Base-by-base conservation (phyloP, 2,797 vertebrate genomes). In the Cephalopachus bancanus region DNA sequence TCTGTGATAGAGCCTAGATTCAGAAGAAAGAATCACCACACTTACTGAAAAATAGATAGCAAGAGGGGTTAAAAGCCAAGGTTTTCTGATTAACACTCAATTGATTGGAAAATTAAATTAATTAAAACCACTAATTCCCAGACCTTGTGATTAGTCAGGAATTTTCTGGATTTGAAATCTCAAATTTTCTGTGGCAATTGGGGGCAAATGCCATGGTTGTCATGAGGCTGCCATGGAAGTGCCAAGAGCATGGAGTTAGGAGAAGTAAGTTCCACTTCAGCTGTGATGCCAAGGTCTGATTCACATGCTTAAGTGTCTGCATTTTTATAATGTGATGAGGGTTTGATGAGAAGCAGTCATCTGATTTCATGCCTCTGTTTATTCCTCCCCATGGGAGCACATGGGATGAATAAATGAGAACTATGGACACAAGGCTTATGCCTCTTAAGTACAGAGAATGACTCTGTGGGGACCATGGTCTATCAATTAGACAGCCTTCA, bases 91-190 rank as follows among this genome's bases (percentile, higher is more conserved):
- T 83, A 91, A 30, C 26, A 59, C 64, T 96, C 78, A 28, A 72
- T 16, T 74, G 72, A 78, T 78, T 72, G 59, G 91, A 91, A 83
- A 87, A 93, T 93, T 90, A 57, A 79, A 83, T 91, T 59, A 78
- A 88, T 91, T 64, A 84, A 51, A 65, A 72, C 5, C 78, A 72
- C 88, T 93, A 59, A 91, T 88, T 78, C 37, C 26, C 20, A 55
- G 64, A 51, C 57, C 28, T 72, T 71, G 67, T n/a, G 88, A 83
- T 91, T 74, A 83, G 71, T 83, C 26, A 44, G 20, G 91, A 62
- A 17, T 37, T 88, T 83, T 96, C 57, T 87, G 87, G 62, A 60
- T 79, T 33, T 79, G 87, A 91, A 83, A 93, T 37, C 37, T 87
- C 26, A 10, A 67, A 51, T 2, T 88, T 96, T 86, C 91, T 1